These are phyloP conservation scores for Microtus montanus DNA, from an alignment of 2,113 vertebrate species.

Conservation along the genomic window DNA sequence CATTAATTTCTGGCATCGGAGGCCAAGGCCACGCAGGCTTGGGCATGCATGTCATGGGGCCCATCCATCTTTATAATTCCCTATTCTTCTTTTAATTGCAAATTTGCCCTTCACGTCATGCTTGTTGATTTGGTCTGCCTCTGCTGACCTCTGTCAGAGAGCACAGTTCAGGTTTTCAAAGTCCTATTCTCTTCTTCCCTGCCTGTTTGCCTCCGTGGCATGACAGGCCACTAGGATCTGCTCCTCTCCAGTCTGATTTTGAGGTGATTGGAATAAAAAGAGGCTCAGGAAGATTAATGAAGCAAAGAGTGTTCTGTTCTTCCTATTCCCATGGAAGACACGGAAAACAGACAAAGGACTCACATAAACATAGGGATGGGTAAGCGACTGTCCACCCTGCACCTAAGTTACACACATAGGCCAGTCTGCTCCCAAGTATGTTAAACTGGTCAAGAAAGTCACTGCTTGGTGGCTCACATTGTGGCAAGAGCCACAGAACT, in stretches of 20 bases:
- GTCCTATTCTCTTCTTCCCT: slow-evolving; percentile 9
- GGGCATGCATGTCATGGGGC: slow-evolving; percentile 70
- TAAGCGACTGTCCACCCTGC: neutral
- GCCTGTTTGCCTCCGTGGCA: slow-evolving; percentile 28
- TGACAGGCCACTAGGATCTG: slow-evolving; percentile 15
- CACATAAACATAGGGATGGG: neutral
- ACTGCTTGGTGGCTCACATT: neutral
- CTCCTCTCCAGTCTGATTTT: neutral
- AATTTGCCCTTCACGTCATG: slow-evolving; percentile 82
- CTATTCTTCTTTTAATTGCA: slow-evolving; percentile 85
- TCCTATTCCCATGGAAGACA: neutral
- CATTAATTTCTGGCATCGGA: slow-evolving; percentile 84
- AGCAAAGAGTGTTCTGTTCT: neutral
- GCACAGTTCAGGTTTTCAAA: slow-evolving; percentile 68
- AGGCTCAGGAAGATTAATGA: slow-evolving; percentile 11
- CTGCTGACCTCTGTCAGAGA: slow-evolving; percentile 77
- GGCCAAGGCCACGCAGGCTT: slow-evolving; percentile 82
- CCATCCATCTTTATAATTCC: slow-evolving; percentile 86
- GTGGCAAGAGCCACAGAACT: neutral
- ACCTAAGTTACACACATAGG: neutral
- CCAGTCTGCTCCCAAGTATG: neutral
- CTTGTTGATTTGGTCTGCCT: slow-evolving; percentile 80
- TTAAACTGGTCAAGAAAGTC: neutral
- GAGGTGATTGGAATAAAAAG: slow-evolving; percentile 42
- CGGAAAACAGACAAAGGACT: neutral